phyloP scores from a whole-genome alignment of 2,113 vertebrate genomes.

The Neolamprologus caudopunctatus region DNA sequence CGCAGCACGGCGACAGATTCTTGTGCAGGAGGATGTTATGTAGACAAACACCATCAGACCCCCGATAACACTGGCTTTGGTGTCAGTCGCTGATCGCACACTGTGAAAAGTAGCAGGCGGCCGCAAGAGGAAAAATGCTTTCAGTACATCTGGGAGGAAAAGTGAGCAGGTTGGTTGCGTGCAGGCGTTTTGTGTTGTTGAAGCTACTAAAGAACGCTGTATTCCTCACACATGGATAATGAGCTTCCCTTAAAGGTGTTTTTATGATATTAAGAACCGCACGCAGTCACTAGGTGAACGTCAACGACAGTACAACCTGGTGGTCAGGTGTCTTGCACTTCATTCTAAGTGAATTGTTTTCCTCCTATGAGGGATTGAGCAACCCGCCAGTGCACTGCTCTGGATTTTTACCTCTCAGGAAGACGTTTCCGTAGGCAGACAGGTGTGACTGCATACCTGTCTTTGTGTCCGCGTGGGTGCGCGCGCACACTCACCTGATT shows the following conservation, averaged over 20 bases:
- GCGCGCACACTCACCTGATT: not conserved
- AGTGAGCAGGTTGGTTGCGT: not conserved
- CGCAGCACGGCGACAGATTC: not conserved
- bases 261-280: not conserved
- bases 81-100: constrained; percentile 18
- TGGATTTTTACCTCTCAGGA: constrained; percentile 42
- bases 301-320: constrained; percentile 8
- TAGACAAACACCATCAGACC: not conserved
- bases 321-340: not conserved
- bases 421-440: not conserved
- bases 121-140: not conserved
- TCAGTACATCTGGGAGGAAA: not conserved
- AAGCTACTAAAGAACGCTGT: not conserved
- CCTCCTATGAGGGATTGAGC: not conserved
- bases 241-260: not conserved
- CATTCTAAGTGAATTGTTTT: not conserved
- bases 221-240: not conserved
- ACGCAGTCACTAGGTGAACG: not conserved
- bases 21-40: not conserved
- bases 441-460: constrained; percentile 40
- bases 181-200: not conserved
- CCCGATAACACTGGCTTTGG: not conserved
- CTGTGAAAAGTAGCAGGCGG: constrained; percentile 43
- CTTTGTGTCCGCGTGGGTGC: not conserved
- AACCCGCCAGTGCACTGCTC: constrained; percentile 1